Evolutionary conservation across 2,888 invertebrate species (phyloP).

Genomic region (Campoplex nolae): DNA sequence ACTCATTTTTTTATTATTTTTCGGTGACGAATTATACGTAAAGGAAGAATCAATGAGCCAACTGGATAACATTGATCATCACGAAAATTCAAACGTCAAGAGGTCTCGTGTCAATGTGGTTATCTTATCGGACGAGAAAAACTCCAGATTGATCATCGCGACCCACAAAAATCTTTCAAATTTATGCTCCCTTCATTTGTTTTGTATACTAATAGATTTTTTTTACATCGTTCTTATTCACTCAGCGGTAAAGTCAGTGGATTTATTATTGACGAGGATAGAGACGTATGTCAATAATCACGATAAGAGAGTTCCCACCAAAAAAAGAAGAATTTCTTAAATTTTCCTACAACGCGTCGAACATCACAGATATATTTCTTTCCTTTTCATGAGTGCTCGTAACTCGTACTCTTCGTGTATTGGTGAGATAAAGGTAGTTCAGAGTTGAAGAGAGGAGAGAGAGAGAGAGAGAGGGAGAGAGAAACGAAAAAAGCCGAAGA

Average conservation of each 20-base stretch:
- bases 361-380: constrained; percentile 31
- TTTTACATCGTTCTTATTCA: not conserved
- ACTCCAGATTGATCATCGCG: constrained; percentile 6
- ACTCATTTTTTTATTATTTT: not conserved
- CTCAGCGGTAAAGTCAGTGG: not conserved
- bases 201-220: not conserved
- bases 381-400: constrained; percentile 27
- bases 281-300: constrained; percentile 1
- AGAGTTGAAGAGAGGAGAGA: not conserved
- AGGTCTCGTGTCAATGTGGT: constrained; percentile 57
- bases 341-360: constrained; percentile 17
- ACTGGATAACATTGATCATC: not conserved
- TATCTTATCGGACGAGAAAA: constrained; percentile 62
- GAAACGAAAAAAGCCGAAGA: not conserved
- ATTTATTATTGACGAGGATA: not conserved
- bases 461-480: not conserved
- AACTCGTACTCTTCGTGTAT: constrained; percentile 40
- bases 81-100: not conserved
- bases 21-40: not conserved
- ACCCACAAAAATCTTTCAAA: not conserved
- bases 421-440: constrained; percentile 32
- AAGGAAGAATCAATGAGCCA: not conserved
- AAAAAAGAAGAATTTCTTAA: not conserved
- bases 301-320: not conserved
- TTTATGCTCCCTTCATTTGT: not conserved